These are phyloP conservation scores for cattle (Bos taurus) DNA, from an alignment of 2,113 vertebrate genomes.

Conservation along the genomic window ARS-UCD2.0 NC_037348.1:13907001-13907500, in stretches of 20 bases:
- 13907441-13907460: neutral
- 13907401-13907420: neutral
- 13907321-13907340: neutral
- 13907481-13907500: neutral
- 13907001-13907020: slow-evolving; percentile 82
- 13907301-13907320: neutral
- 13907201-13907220: neutral
- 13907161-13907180: neutral
- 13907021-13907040: slow-evolving; percentile 84
- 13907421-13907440: neutral
- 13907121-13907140: slow-evolving; percentile 57
- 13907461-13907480: neutral
- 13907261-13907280: neutral
- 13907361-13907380: neutral
- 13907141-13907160: slow-evolving; percentile 21
- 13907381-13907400: neutral
- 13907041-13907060: slow-evolving; percentile 78
- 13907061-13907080: slow-evolving; percentile 79
- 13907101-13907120: slow-evolving; percentile 63
- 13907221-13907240: neutral
- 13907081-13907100: slow-evolving; percentile 80
- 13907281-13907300: neutral
- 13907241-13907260: neutral
- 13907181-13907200: neutral
- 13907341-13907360: neutral